Conservation (phyloP, 1,140 invertebrate genomes). For the Nautilus pompilius region DNA sequence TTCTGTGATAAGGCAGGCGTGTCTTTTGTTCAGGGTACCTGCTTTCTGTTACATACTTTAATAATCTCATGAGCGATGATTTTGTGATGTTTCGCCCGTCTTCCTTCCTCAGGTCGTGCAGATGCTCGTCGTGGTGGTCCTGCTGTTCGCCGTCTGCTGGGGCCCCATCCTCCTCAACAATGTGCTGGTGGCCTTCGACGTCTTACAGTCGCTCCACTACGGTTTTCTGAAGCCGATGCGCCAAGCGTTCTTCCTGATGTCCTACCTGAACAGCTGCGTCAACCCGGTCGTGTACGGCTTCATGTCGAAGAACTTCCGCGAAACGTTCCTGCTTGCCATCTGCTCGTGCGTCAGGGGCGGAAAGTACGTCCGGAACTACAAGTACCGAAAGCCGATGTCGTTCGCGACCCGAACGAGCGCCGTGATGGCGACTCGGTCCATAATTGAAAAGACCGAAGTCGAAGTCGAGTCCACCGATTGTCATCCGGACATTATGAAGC, state of each 20-base stretch:
- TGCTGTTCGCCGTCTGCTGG: slow-evolving; percentile 58
- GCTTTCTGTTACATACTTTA: too few species aligned
- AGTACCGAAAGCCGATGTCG: slow-evolving; percentile 17
- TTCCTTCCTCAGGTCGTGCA: slow-evolving; percentile 55
- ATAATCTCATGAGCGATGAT: too few species aligned
- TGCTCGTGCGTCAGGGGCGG: slow-evolving; percentile 43
- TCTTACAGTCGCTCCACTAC: slow-evolving; percentile 57
- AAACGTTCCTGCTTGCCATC: slow-evolving; percentile 61
- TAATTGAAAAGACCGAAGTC: not conserved
- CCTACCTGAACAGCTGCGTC: slow-evolving; percentile 63
- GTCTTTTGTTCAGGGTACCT: too few species aligned
- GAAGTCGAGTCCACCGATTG: too few species aligned
- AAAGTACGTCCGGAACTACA: slow-evolving; percentile 23
- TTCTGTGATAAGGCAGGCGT: too few species aligned
- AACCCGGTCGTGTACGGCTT: slow-evolving; percentile 78
- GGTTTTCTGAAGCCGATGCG: slow-evolving; percentile 63
- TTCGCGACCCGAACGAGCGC: slow-evolving; percentile 18
- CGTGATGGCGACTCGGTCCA: slow-evolving; percentile 8
- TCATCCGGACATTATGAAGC: too few species aligned
- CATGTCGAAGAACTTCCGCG: slow-evolving; percentile 73
- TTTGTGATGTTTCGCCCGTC: too few species aligned
- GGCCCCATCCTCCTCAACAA: slow-evolving; percentile 52
- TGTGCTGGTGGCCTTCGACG: slow-evolving; percentile 58
- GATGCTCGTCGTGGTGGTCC: slow-evolving; percentile 58
- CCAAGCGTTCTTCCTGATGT: slow-evolving; percentile 64